Base-by-base conservation (phyloP, 2,113 vertebrate species). In the Brachypteracias leptosomus region DNA sequence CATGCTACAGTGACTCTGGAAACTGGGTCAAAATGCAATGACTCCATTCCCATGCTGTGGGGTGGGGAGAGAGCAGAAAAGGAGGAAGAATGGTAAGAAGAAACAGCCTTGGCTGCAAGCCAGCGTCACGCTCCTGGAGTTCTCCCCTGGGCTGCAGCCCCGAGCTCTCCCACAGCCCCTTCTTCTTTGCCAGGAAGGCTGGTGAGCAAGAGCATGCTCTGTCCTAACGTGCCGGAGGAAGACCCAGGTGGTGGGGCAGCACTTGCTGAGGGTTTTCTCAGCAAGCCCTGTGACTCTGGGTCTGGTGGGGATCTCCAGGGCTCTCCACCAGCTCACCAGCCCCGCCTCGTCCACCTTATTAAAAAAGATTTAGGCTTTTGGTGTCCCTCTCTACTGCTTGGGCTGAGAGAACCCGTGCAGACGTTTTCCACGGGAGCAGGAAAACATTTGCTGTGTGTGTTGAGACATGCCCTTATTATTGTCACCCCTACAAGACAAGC, bases 391-490 rank as follows among this genome's bases (percentile, higher is more conserved):
- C 46, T 91, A 10, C 85, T 83, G 47, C 89, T 91, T 79, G 28
- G 42, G 75, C 73, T 93, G 93, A 89, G 81, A 93, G 94, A 90
- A 94, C 92, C 55, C 8, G 33, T 57, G 44, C 65, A 79, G 89
- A 87, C 52, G 7, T 46, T 88, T 85, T 87, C 44, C 74, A 72
- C 0, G 2, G 88, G 67, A 97, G 91, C 71, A 97, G 88, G 89
- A 85, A 97, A 95, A 28, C 58, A 87, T 25, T 35, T 79, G 76
- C 88, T 51, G 65, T 95, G 59, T 95, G 59, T 97, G 96, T 96
- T 98, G 85, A 89, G 92, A 95, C 95, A 82, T 90, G 95, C 86
- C 73, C 85, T 92, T 81, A 75, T 80, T 95, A 66, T 49, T 95
- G 95, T 96, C 95, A 96, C 91, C 74, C 80, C 86, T 61, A 10